Conservation (phyloP, 2,888 invertebrate genomes). For the Labia minor region DNA sequence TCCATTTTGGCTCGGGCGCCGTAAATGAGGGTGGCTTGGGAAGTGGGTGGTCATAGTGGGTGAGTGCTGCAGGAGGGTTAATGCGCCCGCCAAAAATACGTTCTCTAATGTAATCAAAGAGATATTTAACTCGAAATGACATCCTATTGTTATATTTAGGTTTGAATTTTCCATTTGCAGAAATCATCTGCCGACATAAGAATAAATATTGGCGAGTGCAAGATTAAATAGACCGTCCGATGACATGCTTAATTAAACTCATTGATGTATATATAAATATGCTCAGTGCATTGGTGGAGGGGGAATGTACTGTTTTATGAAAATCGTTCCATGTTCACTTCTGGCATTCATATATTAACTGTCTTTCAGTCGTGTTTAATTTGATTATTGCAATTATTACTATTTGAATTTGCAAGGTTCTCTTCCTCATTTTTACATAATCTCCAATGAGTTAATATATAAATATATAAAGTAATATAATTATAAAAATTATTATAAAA, state of each 20-base stretch:
- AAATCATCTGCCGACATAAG: not conserved
- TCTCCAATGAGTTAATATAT: no score
- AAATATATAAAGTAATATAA: no score
- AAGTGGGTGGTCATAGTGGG: not conserved
- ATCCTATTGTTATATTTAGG: slow-evolving; percentile 7
- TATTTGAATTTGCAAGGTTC: no score
- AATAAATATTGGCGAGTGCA: not conserved
- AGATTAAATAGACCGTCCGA: slow-evolving; percentile 2
- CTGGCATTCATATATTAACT: not conserved
- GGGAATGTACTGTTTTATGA: not conserved
- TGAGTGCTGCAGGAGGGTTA: not conserved
- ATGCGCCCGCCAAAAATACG: not conserved
- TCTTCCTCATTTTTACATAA: no score
- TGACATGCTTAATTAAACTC: slow-evolving; percentile 5
- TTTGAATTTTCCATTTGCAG: slow-evolving; percentile 6
- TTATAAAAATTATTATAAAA: no score
- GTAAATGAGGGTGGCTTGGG: no score
- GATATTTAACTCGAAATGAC: slow-evolving; percentile 13
- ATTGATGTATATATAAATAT: not conserved
- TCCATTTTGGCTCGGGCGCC: slow-evolving; percentile 7
- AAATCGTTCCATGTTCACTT: not conserved
- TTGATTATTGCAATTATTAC: no score
- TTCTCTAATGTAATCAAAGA: not conserved
- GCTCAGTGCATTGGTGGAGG: not conserved
- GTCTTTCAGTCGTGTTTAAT: not conserved